These are phyloP conservation scores for Chauna torquata DNA, from an alignment of 2,113 vertebrate species.

Conservation along the genomic window DNA sequence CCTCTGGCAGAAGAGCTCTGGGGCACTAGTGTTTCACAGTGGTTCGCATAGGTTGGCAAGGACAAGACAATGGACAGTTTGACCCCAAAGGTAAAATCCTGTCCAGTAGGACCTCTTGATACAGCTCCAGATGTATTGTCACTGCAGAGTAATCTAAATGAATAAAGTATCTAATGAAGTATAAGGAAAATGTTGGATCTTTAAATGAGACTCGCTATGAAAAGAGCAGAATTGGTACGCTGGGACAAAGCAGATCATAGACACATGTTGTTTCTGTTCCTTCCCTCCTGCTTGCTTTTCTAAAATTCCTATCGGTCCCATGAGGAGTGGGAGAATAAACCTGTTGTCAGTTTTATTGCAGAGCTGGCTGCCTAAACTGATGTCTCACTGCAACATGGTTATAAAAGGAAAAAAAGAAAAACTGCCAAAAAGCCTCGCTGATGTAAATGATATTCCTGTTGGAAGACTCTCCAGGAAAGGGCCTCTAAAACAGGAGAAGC, in stretches of 20 bases:
- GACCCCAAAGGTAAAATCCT: neutral
- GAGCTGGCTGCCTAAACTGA: constrained; percentile 67
- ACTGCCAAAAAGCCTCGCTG: constrained; percentile 60
- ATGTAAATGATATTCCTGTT: constrained; percentile 71
- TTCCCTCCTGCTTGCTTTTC: constrained; percentile 61
- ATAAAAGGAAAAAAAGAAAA: constrained; percentile 62
- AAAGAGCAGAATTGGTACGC: neutral
- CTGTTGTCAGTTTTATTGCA: constrained; percentile 69
- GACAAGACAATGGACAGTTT: neutral
- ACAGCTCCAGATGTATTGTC: neutral
- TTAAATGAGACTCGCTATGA: neutral
- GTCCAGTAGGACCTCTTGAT: neutral
- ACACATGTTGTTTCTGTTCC: constrained; percentile 21
- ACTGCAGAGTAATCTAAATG: neutral
- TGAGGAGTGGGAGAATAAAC: constrained; percentile 62
- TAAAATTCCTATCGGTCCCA: constrained; percentile 64
- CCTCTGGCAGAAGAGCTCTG: neutral
- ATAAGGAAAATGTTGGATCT: neutral
- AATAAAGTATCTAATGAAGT: constrained; percentile 8
- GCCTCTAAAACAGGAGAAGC: constrained; percentile 56
- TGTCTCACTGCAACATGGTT: constrained; percentile 64
- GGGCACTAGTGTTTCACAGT: neutral
- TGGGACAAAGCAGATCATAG: constrained; percentile 24
- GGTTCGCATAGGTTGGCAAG: neutral
- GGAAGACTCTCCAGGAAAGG: constrained; percentile 61